Conservation (phyloP, 2,113 vertebrate genomes). For the Oceanites oceanicus region DNA sequence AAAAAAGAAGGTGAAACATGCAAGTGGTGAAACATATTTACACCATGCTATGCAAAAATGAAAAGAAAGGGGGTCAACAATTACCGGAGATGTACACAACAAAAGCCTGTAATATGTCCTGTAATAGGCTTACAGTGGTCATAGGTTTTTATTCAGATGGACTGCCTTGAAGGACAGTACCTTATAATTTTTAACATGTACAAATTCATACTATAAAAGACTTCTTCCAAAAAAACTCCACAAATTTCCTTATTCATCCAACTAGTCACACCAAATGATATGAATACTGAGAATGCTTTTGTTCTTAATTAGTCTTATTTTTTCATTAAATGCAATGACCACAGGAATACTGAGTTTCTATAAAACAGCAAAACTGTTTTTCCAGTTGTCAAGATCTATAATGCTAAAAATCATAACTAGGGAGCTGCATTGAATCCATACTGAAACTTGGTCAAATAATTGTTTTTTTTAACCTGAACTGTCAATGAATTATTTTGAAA, state of each 20-base stretch:
- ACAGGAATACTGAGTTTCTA: not conserved
- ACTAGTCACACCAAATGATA: not conserved
- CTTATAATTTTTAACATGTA: not conserved
- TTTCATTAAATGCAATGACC: not conserved
- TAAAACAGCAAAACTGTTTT: not conserved
- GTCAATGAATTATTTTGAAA: not conserved
- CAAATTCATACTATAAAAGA: not conserved
- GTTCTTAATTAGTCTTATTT: not conserved
- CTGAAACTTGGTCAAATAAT: not conserved
- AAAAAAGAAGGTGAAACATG: not conserved
- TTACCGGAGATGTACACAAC: not conserved
- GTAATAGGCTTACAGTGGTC: not conserved
- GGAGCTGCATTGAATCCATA: not conserved
- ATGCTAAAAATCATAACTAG: not conserved
- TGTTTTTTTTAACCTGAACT: not conserved
- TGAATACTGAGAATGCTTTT: not conserved
- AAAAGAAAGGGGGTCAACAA: not conserved
- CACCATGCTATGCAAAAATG: not conserved
- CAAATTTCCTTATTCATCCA: not conserved
- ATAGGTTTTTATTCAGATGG: not conserved
- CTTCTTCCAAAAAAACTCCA: not conserved
- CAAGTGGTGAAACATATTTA: not conserved
- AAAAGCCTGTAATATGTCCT: not conserved
- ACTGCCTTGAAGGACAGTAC: not conserved
- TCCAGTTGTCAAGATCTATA: not conserved